Evolutionary conservation across 2,888 invertebrate species (phyloP).

Genomic region (Drosophila multiciliata): DNA sequence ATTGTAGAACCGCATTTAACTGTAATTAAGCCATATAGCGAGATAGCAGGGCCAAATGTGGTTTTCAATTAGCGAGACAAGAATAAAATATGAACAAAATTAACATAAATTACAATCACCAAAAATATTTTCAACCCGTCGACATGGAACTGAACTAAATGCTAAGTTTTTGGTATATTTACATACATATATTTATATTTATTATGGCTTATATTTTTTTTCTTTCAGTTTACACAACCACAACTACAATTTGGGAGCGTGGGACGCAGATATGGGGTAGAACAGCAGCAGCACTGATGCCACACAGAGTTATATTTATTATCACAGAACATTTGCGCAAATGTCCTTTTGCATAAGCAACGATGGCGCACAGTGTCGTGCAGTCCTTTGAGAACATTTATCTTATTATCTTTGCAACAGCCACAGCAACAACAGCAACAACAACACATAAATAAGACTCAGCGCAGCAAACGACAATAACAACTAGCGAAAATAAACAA

Average conservation of each 20-base stretch:
- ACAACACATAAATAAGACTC: slow-evolving; percentile 76
- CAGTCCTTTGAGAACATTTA: slow-evolving; percentile 82
- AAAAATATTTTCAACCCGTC: slow-evolving; percentile 52
- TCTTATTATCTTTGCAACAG: slow-evolving; percentile 80
- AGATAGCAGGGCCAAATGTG: slow-evolving; percentile 24
- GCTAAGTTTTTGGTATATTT: slow-evolving; percentile 25
- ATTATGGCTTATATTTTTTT: slow-evolving; percentile 12
- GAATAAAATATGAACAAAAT: slow-evolving; percentile 52
- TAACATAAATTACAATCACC: slow-evolving; percentile 63
- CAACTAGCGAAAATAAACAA: slow-evolving; percentile 28
- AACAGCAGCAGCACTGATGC: slow-evolving; percentile 47
- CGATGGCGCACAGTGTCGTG: slow-evolving; percentile 68
- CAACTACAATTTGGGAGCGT: slow-evolving; percentile 2
- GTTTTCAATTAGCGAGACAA: slow-evolving; percentile 52
- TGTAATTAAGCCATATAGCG: not conserved
- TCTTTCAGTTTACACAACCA: slow-evolving; percentile 21
- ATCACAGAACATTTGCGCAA: slow-evolving; percentile 80
- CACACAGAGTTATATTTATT: slow-evolving; percentile 79
- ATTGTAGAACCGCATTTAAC: not conserved
- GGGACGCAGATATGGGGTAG: slow-evolving; percentile 5
- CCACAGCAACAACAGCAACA: slow-evolving; percentile 46
- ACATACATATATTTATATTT: slow-evolving; percentile 9
- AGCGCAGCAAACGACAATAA: slow-evolving; percentile 46
- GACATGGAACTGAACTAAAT: slow-evolving; percentile 57
- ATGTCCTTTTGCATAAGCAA: slow-evolving; percentile 80